phyloP scores from a whole-genome alignment of 2,113 vertebrate species.

The Indicator indicator region DNA sequence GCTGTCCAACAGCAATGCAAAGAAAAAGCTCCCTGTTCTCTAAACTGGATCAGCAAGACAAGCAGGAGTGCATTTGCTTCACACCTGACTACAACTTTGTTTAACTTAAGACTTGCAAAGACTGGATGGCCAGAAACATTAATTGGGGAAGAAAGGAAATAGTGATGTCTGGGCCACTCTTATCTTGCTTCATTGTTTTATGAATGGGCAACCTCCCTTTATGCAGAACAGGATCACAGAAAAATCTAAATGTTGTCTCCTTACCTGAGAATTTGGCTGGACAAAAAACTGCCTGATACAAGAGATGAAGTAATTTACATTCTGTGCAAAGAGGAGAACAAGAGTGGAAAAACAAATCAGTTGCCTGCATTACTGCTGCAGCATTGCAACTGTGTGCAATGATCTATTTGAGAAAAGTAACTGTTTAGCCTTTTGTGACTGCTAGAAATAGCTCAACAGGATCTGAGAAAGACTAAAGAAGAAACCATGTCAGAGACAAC shows the following conservation, averaged over 20 bases:
- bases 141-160: background rate
- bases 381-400: background rate
- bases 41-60: background rate
- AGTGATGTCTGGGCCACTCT: background rate
- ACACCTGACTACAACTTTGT: background rate
- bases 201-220: background rate
- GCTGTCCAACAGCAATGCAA: background rate
- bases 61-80: background rate
- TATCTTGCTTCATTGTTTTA: background rate
- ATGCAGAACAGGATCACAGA: background rate
- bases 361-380: conserved; percentile 14
- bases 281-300: conserved; percentile 45
- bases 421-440: background rate
- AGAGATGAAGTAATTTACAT: conserved; percentile 39
- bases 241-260: conserved; percentile 2
- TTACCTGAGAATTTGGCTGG: conserved; percentile 13
- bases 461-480: background rate
- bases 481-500: background rate
- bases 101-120: background rate
- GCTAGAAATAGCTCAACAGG: background rate
- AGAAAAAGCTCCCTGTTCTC: background rate
- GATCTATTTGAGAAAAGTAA: background rate
- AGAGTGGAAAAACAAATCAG: conserved; percentile 26
- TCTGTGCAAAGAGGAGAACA: conserved; percentile 33
- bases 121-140: background rate